These are phyloP conservation scores for Pituophis catenifer DNA, from an alignment of 2,113 vertebrate genomes.

Conservation along the genomic window DNA sequence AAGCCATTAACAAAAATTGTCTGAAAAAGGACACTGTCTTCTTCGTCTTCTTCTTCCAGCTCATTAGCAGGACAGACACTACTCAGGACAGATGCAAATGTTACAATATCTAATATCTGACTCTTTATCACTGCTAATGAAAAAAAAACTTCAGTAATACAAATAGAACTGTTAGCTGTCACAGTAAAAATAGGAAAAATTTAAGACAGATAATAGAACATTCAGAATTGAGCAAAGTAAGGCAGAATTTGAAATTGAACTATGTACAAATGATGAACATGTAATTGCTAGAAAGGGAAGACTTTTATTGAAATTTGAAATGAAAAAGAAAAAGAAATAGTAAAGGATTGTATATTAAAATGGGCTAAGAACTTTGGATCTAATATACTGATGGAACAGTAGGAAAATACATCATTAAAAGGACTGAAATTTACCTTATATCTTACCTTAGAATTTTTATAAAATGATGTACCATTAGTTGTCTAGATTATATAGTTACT, in stretches of 20 bases:
- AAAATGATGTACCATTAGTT: not conserved
- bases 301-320: not conserved
- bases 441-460: not conserved
- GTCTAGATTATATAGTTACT: not conserved
- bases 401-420: not conserved
- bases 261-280: not conserved
- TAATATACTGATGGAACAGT: not conserved
- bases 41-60: not conserved
- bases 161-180: not conserved
- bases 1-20: not conserved
- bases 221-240: not conserved
- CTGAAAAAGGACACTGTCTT: not conserved
- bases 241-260: not conserved
- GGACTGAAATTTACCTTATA: not conserved
- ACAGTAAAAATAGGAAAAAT: not conserved
- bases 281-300: not conserved
- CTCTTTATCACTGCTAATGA: not conserved
- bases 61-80: not conserved
- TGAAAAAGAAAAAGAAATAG: not conserved
- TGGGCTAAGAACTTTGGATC: not conserved
- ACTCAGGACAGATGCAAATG: not conserved
- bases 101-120: not conserved
- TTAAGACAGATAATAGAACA: not conserved
- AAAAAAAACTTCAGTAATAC: not conserved
- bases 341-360: not conserved